Conservation (phyloP, 2,888 invertebrate genomes). For the Drosophila tripunctata region DNA sequence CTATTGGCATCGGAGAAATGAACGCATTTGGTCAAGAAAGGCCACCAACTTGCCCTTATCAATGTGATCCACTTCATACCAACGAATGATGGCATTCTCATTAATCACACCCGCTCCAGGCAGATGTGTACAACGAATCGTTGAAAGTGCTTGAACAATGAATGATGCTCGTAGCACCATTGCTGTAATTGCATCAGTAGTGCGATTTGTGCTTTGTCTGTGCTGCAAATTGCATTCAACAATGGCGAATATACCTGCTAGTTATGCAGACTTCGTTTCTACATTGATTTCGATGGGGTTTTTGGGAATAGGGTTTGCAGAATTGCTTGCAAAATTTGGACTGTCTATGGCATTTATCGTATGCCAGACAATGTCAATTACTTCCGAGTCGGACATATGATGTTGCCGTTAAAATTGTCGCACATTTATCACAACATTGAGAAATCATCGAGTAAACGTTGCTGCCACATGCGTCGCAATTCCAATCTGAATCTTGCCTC, state of each 20-base stretch:
- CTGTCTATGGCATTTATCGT: constrained; percentile 14
- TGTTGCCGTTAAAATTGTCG: constrained; percentile 35
- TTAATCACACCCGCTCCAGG: constrained; percentile 28
- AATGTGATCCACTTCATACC: constrained; percentile 38
- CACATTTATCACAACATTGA: constrained; percentile 24
- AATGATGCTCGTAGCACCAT: constrained; percentile 36
- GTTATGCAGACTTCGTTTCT: constrained; percentile 17
- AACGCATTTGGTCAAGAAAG: constrained; percentile 39
- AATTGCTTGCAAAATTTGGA: neutral
- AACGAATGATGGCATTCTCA: constrained; percentile 39
- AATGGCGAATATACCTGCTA: constrained; percentile 24
- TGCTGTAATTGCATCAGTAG: constrained; percentile 31
- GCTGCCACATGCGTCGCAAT: constrained; percentile 1
- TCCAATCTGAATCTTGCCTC: constrained; percentile 18
- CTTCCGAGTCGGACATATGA: constrained; percentile 39
- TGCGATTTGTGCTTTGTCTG: constrained; percentile 25
- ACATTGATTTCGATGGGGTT: neutral
- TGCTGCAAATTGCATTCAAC: constrained; percentile 29
- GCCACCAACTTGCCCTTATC: constrained; percentile 42
- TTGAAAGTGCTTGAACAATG: constrained; percentile 33
- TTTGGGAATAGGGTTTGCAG: neutral
- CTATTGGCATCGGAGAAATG: constrained; percentile 25
- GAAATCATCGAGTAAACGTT: constrained; percentile 35
- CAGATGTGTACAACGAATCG: constrained; percentile 22
- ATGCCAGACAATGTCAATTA: constrained; percentile 41